Evolutionary conservation across 1,140 invertebrate species (phyloP).

Genomic region (Protaetia brevitarsis): DNA sequence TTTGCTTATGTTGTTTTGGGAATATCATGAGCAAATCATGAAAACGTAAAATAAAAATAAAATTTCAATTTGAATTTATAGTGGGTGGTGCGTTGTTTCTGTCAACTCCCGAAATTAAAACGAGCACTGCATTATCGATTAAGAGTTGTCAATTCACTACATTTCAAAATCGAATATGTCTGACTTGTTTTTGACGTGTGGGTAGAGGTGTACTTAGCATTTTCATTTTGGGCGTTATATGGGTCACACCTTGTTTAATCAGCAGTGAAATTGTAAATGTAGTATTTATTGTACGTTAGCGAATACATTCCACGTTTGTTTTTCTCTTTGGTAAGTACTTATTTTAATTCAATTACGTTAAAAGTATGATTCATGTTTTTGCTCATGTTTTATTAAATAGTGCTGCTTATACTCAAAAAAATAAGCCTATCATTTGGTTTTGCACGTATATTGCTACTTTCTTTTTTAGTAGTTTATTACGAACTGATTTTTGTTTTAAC

Average conservation of each 20-base stretch:
- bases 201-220: conserved; percentile 32
- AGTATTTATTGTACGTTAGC: not conserved
- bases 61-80: no score
- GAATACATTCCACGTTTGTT: not conserved
- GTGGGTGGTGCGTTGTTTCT: not conserved
- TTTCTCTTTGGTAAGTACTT: not conserved
- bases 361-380: not conserved
- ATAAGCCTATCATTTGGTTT: not conserved
- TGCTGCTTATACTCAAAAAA: not conserved
- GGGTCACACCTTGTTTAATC: conserved; percentile 33
- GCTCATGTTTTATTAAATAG: not conserved
- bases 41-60: no score
- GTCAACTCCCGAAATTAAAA: not conserved
- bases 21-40: no score
- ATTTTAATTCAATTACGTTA: not conserved
- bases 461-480: not conserved
- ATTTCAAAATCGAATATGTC: conserved; percentile 37
- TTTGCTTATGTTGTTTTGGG: no score
- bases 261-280: conserved; percentile 27
- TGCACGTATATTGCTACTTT: not conserved
- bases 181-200: conserved; percentile 41
- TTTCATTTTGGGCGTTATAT: conserved; percentile 33
- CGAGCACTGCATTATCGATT: conserved; percentile 5
- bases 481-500: not conserved
- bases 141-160: conserved; percentile 13